These are phyloP conservation scores for Lepidotrigona ventralis DNA, from an alignment of 1,140 invertebrate genomes.

Conservation along the genomic window DNA sequence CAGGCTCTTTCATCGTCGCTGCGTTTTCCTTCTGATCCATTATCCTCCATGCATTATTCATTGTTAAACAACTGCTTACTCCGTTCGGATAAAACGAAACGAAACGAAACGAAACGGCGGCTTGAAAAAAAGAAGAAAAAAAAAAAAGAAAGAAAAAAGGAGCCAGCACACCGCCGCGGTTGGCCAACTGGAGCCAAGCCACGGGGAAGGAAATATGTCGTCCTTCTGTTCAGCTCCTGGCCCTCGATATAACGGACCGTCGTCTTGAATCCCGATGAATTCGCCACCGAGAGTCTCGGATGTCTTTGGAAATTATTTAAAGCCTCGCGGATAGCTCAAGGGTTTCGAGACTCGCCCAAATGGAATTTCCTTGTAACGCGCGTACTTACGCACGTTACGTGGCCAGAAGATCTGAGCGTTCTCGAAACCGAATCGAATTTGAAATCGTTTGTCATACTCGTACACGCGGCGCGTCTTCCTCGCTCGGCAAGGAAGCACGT, in stretches of 20 bases:
- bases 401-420: neutral
- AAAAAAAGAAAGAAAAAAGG: neutral
- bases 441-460: neutral
- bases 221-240: neutral
- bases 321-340: neutral
- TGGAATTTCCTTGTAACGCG: slow-evolving; percentile 20
- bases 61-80: slow-evolving; percentile 43
- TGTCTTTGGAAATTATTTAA: neutral
- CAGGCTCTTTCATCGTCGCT: slow-evolving; percentile 47
- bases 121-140: neutral
- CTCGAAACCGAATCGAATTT: neutral
- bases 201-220: neutral
- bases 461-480: neutral
- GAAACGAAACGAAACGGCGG: neutral
- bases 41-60: slow-evolving; percentile 54
- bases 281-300: neutral
- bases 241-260: neutral
- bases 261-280: slow-evolving; percentile 12
- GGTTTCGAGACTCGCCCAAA: neutral
- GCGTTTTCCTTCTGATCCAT: slow-evolving; percentile 50
- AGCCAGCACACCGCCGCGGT: neutral
- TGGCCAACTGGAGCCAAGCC: neutral
- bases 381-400: neutral
- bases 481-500: neutral
- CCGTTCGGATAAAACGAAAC: slow-evolving; percentile 13